Evolutionary conservation across 2,888 invertebrate species (phyloP), one percentile per base, ranked within the genome.

Genomic region (Oscheius sp.): DNA sequence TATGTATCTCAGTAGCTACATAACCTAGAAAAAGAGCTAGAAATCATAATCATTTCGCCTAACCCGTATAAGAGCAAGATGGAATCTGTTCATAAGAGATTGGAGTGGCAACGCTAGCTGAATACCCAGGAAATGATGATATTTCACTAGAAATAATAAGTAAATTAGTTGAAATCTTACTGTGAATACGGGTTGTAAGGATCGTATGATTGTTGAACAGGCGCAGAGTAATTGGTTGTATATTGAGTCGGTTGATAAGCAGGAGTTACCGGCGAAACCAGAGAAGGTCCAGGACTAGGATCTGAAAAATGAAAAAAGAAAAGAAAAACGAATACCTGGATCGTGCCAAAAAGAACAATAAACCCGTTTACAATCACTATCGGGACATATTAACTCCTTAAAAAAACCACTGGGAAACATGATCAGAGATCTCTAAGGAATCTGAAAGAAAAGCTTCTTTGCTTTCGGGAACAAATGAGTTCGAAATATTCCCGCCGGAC

Each of bases 331-430:
- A 33, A 8, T 17, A 68, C 68, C 42, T 53, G 64, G 20, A 29
- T 65, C 29, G 25, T 68, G 68, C 68, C 68, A 68, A 27, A 68
- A 68, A 1, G 42, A 33, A 31, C 68, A 68, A 27, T 68, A 37
- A 15, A 61, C 48, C 23, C 61, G 45, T 23, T 25, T 5, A 33
- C 68, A 68, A 1, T 20, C 10, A 23, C 17, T 10, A 23, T 61
- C 61, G 5, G 68, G 68, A 31, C 68, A 68, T 42, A 68, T 34
- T 15, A 68, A 33, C 17, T 68, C 68, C 15, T 25, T 52, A 39
- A 68, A 68, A 23, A 33, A 10, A 15, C 68, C 68, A 5, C 61
- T 31, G 6, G 68, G 68, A 34, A 68, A 68, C 68, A 68, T 68
- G n/a, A 5, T 17, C 34, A 57, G 53, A 53, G 29, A 27, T 57